Evolutionary conservation across 2,888 invertebrate genomes (phyloP), one percentile per base, ranked within the genome.

Genomic region (Incurvaria masculella): DNA sequence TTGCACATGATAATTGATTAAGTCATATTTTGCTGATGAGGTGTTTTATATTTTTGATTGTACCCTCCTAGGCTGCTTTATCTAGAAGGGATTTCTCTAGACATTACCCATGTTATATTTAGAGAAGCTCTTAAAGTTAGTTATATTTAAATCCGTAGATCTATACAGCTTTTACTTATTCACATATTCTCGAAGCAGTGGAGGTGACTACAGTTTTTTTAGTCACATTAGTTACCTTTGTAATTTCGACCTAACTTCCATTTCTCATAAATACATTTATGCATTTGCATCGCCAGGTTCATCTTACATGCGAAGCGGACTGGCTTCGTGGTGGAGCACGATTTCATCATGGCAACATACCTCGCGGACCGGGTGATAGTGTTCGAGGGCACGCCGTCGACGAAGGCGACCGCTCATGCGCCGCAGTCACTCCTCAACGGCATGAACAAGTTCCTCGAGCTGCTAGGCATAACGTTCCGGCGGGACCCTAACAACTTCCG

Each of bases 301-400:
- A 97, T 99, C 67, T 82, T 99, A 41, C 99, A 99, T 64, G 97
- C 99, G 0, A 99, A 99, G 80, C 96, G 98, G 70, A 99, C 99
- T 6, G 99, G 98, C 11, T 99, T 99, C 69, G 91, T 99, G 16
- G 99, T 99, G 1, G 99, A 99, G 86, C 99, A 99, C 87, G 98
- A 99, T 80, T 99, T 99, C 71, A 99, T 99, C 56, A 99, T 99
- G 99, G 98, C 98, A 16, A 99, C 99, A 0, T 99, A 99, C 71
- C 82, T 97, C 53, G 96, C 98, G 1, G 99, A 99, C 70, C 86
- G 98, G 41, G 99, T 99, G 2, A 97, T 99, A 56, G 98, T 99
- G 44, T 97, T 99, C 68, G 98, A 98, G 64, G 99, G 99, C 44
- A 78, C 79, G 41, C 98, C 99, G 0, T 97, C 97, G 0, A 84